Percentiles rank a stretch among this genome's conserved stretches.
Conservation (phyloP, 2,888 invertebrate species). For the Itoplectis maculator region DNA sequence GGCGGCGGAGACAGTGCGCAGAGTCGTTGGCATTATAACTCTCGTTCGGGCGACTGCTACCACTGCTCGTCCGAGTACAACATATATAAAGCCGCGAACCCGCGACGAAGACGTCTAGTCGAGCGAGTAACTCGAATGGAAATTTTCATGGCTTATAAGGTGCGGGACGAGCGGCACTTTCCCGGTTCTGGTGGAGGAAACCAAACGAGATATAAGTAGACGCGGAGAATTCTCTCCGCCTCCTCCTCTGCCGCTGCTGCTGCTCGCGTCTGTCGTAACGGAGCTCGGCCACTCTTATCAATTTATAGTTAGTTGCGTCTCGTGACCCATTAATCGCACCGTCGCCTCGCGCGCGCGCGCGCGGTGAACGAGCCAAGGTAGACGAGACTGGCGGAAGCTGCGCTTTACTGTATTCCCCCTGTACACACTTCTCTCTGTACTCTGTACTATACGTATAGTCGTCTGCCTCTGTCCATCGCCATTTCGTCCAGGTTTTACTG, state of each 20-base stretch:
- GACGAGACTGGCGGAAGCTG: constrained; percentile 55
- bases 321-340: constrained; percentile 80
- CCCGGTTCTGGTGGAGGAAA: constrained; percentile 39
- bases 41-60: constrained; percentile 41
- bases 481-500: constrained; percentile 78
- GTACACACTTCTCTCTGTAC: constrained; percentile 1
- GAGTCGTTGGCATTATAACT: constrained; percentile 57
- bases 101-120: constrained; percentile 54
- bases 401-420: not conserved
- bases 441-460: constrained; percentile 29
- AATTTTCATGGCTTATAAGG: constrained; percentile 68
- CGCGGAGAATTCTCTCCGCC: constrained; percentile 17
- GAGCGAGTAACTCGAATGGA: constrained; percentile 65
- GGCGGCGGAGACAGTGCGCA: constrained; percentile 30
- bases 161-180: constrained; percentile 42
- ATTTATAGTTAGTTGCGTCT: constrained; percentile 79
- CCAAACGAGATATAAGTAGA: constrained; percentile 46
- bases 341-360: too few relatives aligned
- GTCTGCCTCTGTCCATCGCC: constrained; percentile 76
- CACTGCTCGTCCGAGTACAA: constrained; percentile 27
- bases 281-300: constrained; percentile 74
- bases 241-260: too few relatives aligned
- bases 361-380: constrained; percentile 65
- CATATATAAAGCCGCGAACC: constrained; percentile 42
- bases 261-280: constrained; percentile 24